Conservation (phyloP, 1,140 invertebrate genomes). For the Mercenaria mercenaria region DNA sequence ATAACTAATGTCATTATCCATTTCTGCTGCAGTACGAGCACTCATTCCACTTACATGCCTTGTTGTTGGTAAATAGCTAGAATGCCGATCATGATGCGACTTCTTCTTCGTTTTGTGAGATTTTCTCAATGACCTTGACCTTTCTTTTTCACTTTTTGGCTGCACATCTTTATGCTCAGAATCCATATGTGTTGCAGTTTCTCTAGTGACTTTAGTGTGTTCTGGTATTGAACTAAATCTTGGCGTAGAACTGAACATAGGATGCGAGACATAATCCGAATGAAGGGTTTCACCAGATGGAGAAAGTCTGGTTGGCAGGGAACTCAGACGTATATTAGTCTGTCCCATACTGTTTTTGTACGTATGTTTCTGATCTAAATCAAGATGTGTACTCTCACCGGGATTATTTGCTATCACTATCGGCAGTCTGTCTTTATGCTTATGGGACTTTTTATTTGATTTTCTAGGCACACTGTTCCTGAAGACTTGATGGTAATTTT, state of each 20-base stretch:
- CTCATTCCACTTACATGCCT: slow-evolving; percentile 56
- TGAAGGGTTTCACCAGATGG: slow-evolving; percentile 45
- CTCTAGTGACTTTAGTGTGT: not conserved
- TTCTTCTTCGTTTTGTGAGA: slow-evolving; percentile 72
- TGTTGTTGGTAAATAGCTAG: slow-evolving; percentile 30
- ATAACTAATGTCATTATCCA: slow-evolving; percentile 78
- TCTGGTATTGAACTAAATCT: slow-evolving; percentile 47
- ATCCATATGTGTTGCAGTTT: not conserved
- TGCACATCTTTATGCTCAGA: not conserved
- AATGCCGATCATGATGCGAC: slow-evolving; percentile 61
- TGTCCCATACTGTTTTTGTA: slow-evolving; percentile 55
- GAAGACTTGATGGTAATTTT: slow-evolving; percentile 24
- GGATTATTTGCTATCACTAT: slow-evolving; percentile 50
- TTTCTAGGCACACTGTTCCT: slow-evolving; percentile 35
- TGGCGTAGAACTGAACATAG: slow-evolving; percentile 73
- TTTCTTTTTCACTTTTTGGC: slow-evolving; percentile 43
- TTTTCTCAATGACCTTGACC: slow-evolving; percentile 49
- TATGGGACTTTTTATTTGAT: slow-evolving; percentile 59
- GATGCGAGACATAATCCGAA: slow-evolving; percentile 63
- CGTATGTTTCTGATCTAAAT: slow-evolving; percentile 62
- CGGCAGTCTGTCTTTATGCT: slow-evolving; percentile 47
- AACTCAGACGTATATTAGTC: slow-evolving; percentile 50
- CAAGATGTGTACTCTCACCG: slow-evolving; percentile 42
- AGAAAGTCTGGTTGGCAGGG: slow-evolving; percentile 35
- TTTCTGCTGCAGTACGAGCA: not conserved